Evolutionary conservation across 2,888 invertebrate genomes (phyloP), one percentile per base, ranked within the genome.

Genomic region (Tenthredo mesomela): DNA sequence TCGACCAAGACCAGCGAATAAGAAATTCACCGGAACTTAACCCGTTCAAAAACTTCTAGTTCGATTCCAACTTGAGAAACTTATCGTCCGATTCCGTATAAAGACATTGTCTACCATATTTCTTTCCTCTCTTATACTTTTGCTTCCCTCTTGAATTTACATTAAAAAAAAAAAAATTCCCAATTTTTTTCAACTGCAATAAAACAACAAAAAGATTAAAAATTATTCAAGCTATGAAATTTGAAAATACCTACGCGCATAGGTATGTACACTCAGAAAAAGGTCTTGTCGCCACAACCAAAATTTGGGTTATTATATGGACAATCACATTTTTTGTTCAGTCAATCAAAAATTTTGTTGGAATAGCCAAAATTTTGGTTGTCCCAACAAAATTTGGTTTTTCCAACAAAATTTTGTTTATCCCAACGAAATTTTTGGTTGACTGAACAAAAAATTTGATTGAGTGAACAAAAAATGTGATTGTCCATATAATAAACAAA

Each of bases 1-100:
- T 67, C 67, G 29, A 67, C 50, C 50, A 1, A 50, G 50, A 18
- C 50, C 18, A 33, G 67, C 67, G 67, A 33, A 33, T 67, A 67
- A 67, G 54, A 7, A 54, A 54, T 37, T 70, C 37, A 18, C 29
- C 67, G 29, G 29, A 67, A 67, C 67, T 33, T 12, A 33, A 67
- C 67, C 70, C 37, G 70, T 70, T 70, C n/a, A 7, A 29, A 29
- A 70, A 70, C 70, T 70, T 70, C 37, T 15, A 70, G 70, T 37
- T 70, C 70, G 37, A 70, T 70, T 70, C 70, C 18, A 70, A 70
- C 70, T 70, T 15, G n/a, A 37, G 33, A 33, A 33, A 70, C 29
- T 70, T 70, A 29, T 70, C 70, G 70, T 29, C 7, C 7, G 70
- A 25, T 25, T 61, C 9, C 12, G 7, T 18, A 7, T 18, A 7